Evolutionary conservation across 1,140 invertebrate species (phyloP).

Genomic region (Ceratosolen fusciceps): DNA sequence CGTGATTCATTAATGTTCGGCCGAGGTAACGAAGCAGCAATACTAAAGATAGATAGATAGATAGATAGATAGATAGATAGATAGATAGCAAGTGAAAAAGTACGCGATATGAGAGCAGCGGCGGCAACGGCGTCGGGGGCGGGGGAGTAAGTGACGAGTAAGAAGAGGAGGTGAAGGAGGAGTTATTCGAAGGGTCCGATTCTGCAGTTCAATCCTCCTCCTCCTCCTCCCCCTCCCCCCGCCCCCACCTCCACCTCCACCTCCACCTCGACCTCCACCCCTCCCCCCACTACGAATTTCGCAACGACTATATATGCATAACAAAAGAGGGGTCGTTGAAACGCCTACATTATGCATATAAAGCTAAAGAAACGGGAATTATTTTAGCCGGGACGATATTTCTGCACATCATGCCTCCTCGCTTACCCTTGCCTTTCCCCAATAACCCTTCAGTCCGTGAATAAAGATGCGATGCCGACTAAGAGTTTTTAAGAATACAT

Average conservation of each 20-base stretch:
- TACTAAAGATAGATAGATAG: conserved; percentile 14
- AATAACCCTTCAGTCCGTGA: background rate
- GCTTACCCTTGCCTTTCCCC: background rate
- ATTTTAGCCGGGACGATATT: conserved; percentile 46
- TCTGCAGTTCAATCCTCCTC: conserved; percentile 28
- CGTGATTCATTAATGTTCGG: conserved; percentile 60
- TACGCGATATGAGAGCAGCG: too few relatives aligned
- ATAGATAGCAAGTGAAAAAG: conserved; percentile 28
- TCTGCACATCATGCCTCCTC: conserved; percentile 32
- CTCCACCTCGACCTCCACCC: too few relatives aligned
- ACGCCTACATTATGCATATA: conserved; percentile 53
- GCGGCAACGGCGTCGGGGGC: too few relatives aligned
- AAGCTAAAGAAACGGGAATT: conserved; percentile 54
- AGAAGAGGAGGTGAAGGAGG: conserved; percentile 25
- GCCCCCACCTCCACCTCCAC: too few relatives aligned
- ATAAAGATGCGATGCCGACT: background rate
- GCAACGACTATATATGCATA: background rate
- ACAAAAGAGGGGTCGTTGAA: background rate
- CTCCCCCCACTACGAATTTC: background rate
- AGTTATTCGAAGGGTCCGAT: conserved; percentile 35
- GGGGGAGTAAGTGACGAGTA: too few relatives aligned
- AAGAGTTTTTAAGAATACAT: background rate
- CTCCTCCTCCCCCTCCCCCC: too few relatives aligned
- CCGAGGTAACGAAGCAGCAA: conserved; percentile 53
- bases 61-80: too few relatives aligned